Conservation (phyloP, 2,113 vertebrate genomes). For the Artemisiospiza belli region DNA sequence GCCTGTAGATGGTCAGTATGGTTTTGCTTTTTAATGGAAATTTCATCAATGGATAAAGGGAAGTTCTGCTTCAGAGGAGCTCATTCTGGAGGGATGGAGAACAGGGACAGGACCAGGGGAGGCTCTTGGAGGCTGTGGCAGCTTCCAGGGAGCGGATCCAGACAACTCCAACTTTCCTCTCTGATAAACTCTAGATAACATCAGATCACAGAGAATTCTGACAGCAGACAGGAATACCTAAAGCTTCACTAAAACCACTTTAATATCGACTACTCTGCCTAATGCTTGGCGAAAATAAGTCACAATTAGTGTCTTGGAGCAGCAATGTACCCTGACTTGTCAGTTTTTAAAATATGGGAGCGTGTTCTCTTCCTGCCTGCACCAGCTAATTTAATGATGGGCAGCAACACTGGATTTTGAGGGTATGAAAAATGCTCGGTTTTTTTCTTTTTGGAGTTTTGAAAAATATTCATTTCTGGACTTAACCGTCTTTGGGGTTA, state of each 20-base stretch:
- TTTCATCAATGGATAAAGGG: not conserved
- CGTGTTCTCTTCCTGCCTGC: accelerated
- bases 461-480: not conserved
- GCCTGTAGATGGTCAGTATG: not conserved
- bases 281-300: not conserved
- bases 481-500: no score
- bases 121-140: not conserved
- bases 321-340: not conserved
- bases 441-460: not conserved
- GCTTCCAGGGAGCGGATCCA: not conserved
- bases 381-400: not conserved
- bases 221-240: not conserved
- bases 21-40: not conserved
- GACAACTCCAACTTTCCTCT: not conserved
- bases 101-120: not conserved
- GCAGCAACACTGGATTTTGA: not conserved
- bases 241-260: conserved; percentile 3
- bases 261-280: not conserved
- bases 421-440: not conserved
- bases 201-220: not conserved
- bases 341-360: not conserved
- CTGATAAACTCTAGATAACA: not conserved
- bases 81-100: accelerated
- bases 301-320: not conserved
- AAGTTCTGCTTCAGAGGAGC: not conserved